A percentile compares a stretch with the other conserved stretches of the same genome.
These are phyloP conservation scores for Syngnathus rostellatus DNA, from an alignment of 2,797 vertebrate species.

Conservation along the genomic window DNA sequence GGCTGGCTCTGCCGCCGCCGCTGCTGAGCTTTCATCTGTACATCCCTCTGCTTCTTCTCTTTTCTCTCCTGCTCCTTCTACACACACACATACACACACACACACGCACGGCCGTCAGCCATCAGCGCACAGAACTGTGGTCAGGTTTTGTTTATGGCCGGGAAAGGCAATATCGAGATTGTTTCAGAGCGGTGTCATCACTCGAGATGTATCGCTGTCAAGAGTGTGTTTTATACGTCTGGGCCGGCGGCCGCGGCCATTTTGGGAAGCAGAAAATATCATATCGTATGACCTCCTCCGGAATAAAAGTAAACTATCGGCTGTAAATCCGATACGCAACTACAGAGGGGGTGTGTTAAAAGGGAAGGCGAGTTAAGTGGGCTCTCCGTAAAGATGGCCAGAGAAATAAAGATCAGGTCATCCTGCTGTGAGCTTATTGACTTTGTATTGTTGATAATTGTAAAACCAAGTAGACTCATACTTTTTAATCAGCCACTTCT, in stretches of 20 bases:
- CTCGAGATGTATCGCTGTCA: conserved; percentile 67
- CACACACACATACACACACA: not conserved
- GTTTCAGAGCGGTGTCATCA: conserved; percentile 70
- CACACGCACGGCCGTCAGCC: conserved; percentile 26
- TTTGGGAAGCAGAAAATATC: conserved; percentile 70
- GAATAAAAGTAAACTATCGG: conserved; percentile 67
- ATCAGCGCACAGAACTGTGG: conserved; percentile 52
- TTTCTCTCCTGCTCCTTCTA: conserved; percentile 8
- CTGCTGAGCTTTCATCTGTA: conserved; percentile 38
- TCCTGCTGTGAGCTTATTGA: conserved; percentile 15
- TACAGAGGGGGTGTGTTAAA: conserved; percentile 40
- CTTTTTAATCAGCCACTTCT: conserved; percentile 4
- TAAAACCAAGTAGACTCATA: not conserved
- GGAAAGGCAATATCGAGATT: conserved; percentile 71
- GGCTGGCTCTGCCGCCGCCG: conserved; percentile 34
- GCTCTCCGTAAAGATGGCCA: conserved; percentile 17
- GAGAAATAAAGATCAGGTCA: conserved; percentile 20
- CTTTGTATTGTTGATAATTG: not conserved
- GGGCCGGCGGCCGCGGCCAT: conserved; percentile 57
- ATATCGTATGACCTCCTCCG: conserved; percentile 65
- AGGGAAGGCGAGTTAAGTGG: conserved; percentile 8
- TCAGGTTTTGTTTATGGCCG: conserved; percentile 67
- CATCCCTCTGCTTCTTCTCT: conserved; percentile 26
- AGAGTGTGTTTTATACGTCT: conserved; percentile 62
- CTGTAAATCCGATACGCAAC: conserved; percentile 64